phyloP scores from a whole-genome alignment of 2,113 vertebrate species.

The Phainopepla nitens region DNA sequence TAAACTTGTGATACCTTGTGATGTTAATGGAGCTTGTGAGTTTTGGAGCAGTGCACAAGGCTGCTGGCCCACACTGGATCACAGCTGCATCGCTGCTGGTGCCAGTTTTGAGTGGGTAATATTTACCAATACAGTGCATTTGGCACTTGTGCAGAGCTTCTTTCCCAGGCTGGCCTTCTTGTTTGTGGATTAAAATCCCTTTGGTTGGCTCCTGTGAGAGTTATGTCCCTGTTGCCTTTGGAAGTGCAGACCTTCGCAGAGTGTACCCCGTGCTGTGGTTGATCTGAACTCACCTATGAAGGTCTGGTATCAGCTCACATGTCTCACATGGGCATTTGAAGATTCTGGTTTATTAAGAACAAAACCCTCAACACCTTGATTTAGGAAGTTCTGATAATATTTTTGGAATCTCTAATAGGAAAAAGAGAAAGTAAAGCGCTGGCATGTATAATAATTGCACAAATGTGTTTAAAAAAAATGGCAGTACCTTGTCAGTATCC shows the following conservation, averaged over 20 bases:
- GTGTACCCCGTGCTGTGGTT: rapidly evolving
- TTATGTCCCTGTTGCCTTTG: background rate
- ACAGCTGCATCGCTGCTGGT: background rate
- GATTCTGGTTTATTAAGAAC: background rate
- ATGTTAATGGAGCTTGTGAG: background rate
- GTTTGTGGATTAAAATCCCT: background rate
- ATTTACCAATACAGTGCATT: background rate
- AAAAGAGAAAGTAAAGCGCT: background rate
- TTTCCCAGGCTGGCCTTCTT: background rate
- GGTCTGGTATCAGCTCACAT: background rate
- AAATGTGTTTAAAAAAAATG: background rate
- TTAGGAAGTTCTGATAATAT: background rate
- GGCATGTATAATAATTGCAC: background rate
- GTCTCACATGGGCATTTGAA: background rate
- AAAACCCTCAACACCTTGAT: background rate
- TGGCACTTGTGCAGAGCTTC: background rate
- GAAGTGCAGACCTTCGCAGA: background rate
- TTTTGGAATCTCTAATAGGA: background rate
- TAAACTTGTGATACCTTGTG: background rate
- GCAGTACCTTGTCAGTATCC: background rate
- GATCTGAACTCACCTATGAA: background rate
- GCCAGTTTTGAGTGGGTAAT: background rate
- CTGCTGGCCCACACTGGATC: background rate
- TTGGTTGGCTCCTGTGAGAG: background rate
- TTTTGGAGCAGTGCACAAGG: background rate